A percentile compares a stretch with the other conserved stretches of the same genome.
phyloP scores from a whole-genome alignment of 2,113 vertebrate genomes.

The Budorcas taxicolor region DNA sequence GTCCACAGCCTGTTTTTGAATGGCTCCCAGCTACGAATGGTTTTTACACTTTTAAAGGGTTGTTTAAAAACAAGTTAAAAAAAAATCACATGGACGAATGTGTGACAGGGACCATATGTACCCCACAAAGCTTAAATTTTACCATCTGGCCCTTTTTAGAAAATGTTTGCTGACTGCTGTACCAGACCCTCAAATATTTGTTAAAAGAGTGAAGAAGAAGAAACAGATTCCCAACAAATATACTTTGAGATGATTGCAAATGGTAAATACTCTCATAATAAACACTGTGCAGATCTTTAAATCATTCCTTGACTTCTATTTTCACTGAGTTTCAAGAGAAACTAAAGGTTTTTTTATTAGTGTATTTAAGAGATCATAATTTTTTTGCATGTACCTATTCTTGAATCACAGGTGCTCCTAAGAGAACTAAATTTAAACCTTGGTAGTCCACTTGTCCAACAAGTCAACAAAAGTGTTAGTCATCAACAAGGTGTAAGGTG shows the following conservation, averaged over 20 bases:
- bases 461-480: background rate
- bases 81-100: background rate
- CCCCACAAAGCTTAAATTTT: background rate
- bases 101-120: background rate
- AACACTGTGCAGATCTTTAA: background rate
- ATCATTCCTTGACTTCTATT: background rate
- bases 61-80: background rate
- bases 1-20: background rate
- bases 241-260: background rate
- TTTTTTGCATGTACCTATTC: background rate
- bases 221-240: background rate
- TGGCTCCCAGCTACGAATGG: background rate
- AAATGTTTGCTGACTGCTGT: background rate
- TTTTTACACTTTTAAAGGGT: background rate
- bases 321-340: conserved; percentile 24
- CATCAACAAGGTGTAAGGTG: background rate
- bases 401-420: background rate
- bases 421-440: conserved; percentile 21
- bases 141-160: background rate
- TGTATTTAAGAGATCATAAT: background rate
- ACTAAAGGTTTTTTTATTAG: background rate
- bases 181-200: background rate
- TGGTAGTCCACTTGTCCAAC: background rate
- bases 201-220: background rate
- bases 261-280: background rate